Evolutionary conservation across 2,113 vertebrate genomes (phyloP).

Genomic region (Phalacrocorax pelagicus): DNA sequence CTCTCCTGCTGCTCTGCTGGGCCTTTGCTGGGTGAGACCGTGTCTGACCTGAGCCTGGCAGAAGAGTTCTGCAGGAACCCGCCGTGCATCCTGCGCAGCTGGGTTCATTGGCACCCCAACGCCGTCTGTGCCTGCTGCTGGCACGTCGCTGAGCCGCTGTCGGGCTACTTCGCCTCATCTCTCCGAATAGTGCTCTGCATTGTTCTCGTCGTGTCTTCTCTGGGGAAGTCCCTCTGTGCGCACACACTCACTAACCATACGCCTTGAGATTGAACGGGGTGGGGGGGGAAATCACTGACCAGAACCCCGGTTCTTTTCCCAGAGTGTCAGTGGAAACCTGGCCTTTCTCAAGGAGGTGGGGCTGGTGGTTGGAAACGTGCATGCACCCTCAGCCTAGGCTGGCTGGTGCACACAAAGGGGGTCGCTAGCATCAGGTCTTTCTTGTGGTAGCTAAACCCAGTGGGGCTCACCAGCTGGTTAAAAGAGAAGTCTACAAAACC

Average conservation of each 20-base stretch:
- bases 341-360: neutral
- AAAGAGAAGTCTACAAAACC: neutral
- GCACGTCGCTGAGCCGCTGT: neutral
- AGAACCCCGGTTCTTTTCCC: neutral
- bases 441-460: neutral
- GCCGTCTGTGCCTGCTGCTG: neutral
- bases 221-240: neutral
- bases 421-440: neutral
- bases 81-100: rapidly evolving
- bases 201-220: neutral
- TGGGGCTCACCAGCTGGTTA: neutral
- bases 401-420: neutral
- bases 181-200: rapidly evolving
- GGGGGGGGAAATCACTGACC: neutral
- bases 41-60: neutral
- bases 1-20: neutral
- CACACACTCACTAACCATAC: neutral
- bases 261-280: neutral
- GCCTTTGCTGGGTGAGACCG: neutral
- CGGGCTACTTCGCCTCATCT: rapidly evolving
- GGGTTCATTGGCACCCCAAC: neutral
- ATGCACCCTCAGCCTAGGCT: neutral
- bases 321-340: neutral
- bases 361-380: neutral
- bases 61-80: neutral